Conservation (phyloP, 1,140 invertebrate species). For the Hormaphis cornu region DNA sequence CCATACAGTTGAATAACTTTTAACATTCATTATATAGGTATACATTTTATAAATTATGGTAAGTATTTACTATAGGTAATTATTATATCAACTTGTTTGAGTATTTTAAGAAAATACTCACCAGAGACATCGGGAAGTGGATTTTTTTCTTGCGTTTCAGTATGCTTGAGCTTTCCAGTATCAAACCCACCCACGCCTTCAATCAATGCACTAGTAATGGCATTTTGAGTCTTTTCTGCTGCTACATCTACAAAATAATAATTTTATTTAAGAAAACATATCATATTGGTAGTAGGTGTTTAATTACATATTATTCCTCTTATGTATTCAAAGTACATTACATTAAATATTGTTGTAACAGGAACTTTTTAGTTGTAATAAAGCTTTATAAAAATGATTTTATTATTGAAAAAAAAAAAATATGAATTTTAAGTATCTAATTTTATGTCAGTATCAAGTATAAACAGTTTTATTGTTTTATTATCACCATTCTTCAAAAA, state of each 20-base stretch:
- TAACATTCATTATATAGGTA: no score
- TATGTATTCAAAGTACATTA: no score
- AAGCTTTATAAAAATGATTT: no score
- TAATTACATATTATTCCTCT: neutral
- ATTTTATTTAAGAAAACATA: conserved; percentile 32
- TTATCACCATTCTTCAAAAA: no score
- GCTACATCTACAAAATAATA: conserved; percentile 60
- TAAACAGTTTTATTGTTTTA: no score
- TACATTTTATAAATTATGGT: no score
- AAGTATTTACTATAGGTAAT: no score
- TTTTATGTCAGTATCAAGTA: no score
- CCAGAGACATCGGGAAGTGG: conserved; percentile 89
- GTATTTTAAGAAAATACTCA: conserved; percentile 44
- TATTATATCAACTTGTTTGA: neutral
- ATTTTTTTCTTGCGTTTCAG: conserved; percentile 87
- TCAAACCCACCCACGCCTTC: conserved; percentile 78
- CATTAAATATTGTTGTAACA: no score
- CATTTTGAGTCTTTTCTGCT: conserved; percentile 76
- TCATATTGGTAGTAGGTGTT: neutral
- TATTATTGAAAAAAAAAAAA: neutral
- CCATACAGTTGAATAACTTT: no score
- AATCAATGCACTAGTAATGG: conserved; percentile 68
- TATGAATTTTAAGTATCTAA: neutral
- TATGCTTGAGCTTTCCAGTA: conserved; percentile 74
- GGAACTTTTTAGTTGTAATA: no score